These are phyloP conservation scores for Cavia porcellus DNA, from an alignment of 2,113 vertebrate genomes.

Conservation along the genomic window DNA sequence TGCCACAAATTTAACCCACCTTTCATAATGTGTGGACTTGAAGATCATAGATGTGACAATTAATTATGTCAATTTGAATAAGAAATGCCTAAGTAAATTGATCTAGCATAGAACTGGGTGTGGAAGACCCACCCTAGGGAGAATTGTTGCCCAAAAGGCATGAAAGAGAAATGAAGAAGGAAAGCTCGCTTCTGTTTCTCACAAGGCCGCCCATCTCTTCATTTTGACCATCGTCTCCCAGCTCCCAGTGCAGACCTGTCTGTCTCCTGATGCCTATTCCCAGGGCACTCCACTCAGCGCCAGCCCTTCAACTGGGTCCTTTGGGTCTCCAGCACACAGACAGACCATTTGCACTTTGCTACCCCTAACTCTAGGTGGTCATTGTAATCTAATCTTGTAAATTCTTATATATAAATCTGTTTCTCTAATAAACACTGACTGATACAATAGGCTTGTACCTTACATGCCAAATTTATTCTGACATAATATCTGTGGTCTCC, in stretches of 20 bases:
- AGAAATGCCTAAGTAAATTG: neutral
- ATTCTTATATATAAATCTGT: neutral
- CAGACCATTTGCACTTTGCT: neutral
- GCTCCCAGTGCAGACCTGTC: neutral
- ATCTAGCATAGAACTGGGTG: neutral
- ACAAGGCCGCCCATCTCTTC: neutral
- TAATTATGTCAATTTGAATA: neutral
- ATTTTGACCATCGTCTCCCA: neutral
- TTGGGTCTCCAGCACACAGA: neutral
- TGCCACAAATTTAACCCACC: neutral
- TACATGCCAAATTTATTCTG: neutral
- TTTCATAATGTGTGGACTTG: constrained; percentile 20
- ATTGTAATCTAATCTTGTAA: neutral
- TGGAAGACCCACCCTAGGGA: neutral
- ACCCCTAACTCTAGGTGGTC: neutral
- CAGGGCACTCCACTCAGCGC: neutral
- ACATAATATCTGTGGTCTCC: neutral
- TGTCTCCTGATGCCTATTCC: neutral
- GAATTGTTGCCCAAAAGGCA: neutral
- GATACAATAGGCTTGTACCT: neutral
- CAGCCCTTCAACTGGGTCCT: neutral
- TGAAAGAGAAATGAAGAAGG: neutral
- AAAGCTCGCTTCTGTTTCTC: neutral
- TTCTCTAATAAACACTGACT: neutral
- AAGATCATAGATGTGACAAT: neutral